phyloP scores from a whole-genome alignment of 2,888 invertebrate genomes.

The Pyrocoelia pectoralis region DNA sequence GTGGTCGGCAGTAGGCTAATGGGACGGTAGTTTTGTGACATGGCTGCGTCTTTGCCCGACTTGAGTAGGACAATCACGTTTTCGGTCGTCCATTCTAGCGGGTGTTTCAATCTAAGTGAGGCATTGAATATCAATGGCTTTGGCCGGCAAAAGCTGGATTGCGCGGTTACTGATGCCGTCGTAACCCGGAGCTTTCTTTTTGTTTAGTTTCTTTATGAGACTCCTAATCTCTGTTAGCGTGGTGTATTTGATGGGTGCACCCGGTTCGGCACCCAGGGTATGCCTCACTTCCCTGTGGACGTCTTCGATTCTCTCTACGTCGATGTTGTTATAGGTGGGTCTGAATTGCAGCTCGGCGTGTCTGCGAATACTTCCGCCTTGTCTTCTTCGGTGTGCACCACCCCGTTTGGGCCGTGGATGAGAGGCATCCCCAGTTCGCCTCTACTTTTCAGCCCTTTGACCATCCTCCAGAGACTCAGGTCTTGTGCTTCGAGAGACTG shows the following conservation, averaged over 20 bases:
- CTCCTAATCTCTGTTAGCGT: neutral
- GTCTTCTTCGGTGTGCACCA: neutral
- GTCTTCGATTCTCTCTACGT: neutral
- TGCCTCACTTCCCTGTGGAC: neutral
- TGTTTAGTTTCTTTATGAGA: neutral
- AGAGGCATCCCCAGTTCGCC: neutral
- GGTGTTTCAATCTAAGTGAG: neutral
- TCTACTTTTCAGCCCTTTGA: neutral
- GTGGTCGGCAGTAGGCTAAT: neutral
- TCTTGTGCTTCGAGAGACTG: neutral
- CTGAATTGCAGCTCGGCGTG: neutral
- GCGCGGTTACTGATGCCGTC: neutral
- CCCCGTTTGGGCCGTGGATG: neutral
- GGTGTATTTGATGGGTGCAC: neutral
- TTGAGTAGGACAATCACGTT: neutral
- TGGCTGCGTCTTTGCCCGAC: neutral
- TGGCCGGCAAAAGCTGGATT: neutral
- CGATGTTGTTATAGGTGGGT: neutral
- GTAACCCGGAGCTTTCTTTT: neutral
- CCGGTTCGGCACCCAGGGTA: neutral
- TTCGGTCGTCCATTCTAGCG: neutral
- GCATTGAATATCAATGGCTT: neutral
- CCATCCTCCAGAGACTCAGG: neutral
- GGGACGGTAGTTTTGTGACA: neutral
- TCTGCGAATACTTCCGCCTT: neutral